Base-by-base conservation (phyloP, 2,888 invertebrate species). In the Synergus itoensis region DNA sequence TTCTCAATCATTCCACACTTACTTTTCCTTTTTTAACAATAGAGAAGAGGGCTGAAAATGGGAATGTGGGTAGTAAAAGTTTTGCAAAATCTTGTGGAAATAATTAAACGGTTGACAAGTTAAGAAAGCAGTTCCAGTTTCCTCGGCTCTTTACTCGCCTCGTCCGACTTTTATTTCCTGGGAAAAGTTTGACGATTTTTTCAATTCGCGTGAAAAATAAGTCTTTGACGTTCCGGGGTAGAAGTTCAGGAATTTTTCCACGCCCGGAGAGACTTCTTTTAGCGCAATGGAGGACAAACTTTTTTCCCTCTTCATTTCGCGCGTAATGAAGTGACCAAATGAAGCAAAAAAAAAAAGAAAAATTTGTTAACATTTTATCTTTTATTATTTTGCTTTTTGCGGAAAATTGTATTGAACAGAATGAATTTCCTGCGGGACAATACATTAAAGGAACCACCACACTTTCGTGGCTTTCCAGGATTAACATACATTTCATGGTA, bases 151-250 rank as follows among this genome's bases (percentile, higher is more conserved):
- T 65, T 67, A 21, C 41, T 43, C 28, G 45, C 21, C 45, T 45
- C 28, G 12, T 21, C 21, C 28, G 18, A 45, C 16, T 67, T 67
- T 67, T 45, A 67, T 45, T 45, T 21, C 45, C 43, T 14, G 2
- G 45, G 43, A 67, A 62, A 67, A 67, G 67, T 45, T 67, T 67
- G 45, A 45, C 21, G 43, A 67, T 67, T 67, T 67, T 45, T 67
- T 67, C n/a, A 45, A 14, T 67, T 67, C 67, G 21, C 45, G 12
- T 67, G 14, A 21, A 67, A 67, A 45, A 67, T 67, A 67, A 67
- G 45, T 45, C 8, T 21, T 21, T 18, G 18, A 62, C 62, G 62
- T 14, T 28, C 28, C 28, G 21, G 14, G 2, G 21, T 67, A 45
- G 45, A 45, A 67, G 21, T 28, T 67, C 7, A 45, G 43, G 45